Percentiles rank a stretch among this genome's conserved stretches.
Evolutionary conservation across 2,888 invertebrate genomes (phyloP).

Genomic region (Hoplodrina ambigua): DNA sequence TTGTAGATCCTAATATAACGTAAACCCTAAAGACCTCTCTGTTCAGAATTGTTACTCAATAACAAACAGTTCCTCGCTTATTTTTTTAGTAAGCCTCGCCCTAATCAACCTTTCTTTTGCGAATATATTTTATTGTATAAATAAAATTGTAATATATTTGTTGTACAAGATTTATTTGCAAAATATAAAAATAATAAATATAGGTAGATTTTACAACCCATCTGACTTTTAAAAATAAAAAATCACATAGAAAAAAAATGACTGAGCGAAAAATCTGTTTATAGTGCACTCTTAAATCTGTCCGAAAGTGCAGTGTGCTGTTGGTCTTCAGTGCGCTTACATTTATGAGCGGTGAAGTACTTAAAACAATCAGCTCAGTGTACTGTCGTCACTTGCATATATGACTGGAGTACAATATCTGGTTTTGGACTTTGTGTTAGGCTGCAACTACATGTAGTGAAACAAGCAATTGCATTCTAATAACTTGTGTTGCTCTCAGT

Average conservation of each 20-base stretch:
- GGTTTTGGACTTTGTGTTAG: too few species aligned
- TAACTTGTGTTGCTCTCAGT: too few species aligned
- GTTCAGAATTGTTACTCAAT: conserved; percentile 17
- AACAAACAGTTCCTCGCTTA: conserved; percentile 3
- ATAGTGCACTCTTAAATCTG: neutral
- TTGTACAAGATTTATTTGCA: too few species aligned
- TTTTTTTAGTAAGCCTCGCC: conserved; percentile 1
- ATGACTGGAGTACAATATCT: too few species aligned
- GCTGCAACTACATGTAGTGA: too few species aligned
- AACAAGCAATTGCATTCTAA: too few species aligned
- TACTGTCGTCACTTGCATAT: too few species aligned
- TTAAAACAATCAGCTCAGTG: neutral
- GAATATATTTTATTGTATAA: neutral
- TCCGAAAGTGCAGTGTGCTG: neutral
- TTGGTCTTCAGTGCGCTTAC: neutral
- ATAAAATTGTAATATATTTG: too few species aligned
- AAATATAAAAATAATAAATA: too few species aligned
- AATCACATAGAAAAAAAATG: neutral
- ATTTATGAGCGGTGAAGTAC: neutral
- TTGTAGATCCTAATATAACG: conserved; percentile 10
- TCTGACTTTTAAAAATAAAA: too few species aligned
- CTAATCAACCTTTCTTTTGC: neutral
- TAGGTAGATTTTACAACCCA: too few species aligned
- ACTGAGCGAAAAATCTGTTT: neutral
- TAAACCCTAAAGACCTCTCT: conserved; percentile 13